Percentiles rank a stretch among this genome's conserved stretches.
Evolutionary conservation across 2,888 invertebrate genomes (phyloP).

Genomic region (Xylota segnis): DNA sequence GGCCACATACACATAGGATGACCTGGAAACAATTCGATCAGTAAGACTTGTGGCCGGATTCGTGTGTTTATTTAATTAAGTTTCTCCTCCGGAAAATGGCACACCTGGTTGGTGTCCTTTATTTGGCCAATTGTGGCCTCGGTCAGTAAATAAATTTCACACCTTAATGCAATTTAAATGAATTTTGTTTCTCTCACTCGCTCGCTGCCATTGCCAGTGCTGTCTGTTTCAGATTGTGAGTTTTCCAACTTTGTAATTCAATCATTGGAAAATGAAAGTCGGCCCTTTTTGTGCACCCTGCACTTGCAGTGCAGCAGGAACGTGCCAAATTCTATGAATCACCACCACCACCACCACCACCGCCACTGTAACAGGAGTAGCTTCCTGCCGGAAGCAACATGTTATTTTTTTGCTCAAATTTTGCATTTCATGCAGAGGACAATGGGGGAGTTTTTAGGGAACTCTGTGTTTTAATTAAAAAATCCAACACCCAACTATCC

Average conservation of each 20-base stretch:
- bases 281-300: background rate
- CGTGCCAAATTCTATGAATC: background rate
- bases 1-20: background rate
- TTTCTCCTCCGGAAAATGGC: background rate
- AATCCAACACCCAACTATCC: slow-evolving; percentile 9
- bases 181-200: slow-evolving; percentile 2
- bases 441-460: background rate
- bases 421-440: background rate
- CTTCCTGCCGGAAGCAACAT: background rate
- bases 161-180: slow-evolving; percentile 17
- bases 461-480: background rate
- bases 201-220: background rate
- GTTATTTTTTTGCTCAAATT: background rate
- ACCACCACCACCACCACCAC: too few relatives aligned
- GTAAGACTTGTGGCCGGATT: slow-evolving; percentile 9
- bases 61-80: slow-evolving; percentile 42
- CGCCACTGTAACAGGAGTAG: background rate
- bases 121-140: slow-evolving; percentile 2
- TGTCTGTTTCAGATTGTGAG: slow-evolving; percentile 5
- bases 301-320: background rate
- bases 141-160: slow-evolving; percentile 15
- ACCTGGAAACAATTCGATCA: slow-evolving; percentile 10
- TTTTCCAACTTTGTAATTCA: slow-evolving; percentile 15
- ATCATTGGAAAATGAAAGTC: background rate
- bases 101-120: background rate